Evolutionary conservation across 1,140 invertebrate species (phyloP), one percentile per base, ranked within the genome.

Genomic region (Aricia agestis): DNA sequence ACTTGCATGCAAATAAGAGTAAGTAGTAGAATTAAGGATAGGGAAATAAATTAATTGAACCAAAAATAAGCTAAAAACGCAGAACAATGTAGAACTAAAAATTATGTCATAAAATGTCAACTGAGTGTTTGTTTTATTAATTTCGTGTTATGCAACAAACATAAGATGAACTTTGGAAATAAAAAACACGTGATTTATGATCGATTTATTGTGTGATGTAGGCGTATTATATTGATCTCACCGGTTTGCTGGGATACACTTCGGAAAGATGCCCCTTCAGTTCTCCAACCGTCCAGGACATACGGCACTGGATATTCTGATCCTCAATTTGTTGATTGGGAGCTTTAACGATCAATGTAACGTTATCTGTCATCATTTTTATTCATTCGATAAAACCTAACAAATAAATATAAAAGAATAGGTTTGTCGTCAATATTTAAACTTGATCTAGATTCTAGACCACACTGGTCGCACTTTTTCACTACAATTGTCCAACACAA

Each of bases 281-380:
- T 83, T 95, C 94, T 72, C 93, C 93, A 68, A 98, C 95, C n/a
- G 96, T 97, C 97, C 97, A 98, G 72, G 94, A 94, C 42, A 95
- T 92, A 82, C 96, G 93, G 86, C 97, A 97, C 75, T 96, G 94
- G 66, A 98, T 93, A 71, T 94, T 95, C 82, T 97, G 95, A 89
- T 98, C 97, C 75, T 95, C 96, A 78, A 97, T 95, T 90, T 97
- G 95, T 85, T 97, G 97, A 92, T 97, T 97, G 18, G 97, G 96
- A 25, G 96, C 96, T 91, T 97, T 97, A 57, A 98, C 96, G 79
- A 97, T 93, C 68, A 98, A 87, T 67, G 94, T 95, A 70, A 97
- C 94, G 70, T 94, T 93, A 80, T 89, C 85, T 72, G 87, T 83
- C 81, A 89, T 86, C 88, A 91, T 91, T 83, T 82, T 86, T 80